Evolutionary conservation across 2,113 vertebrate species (phyloP), one percentile per base, ranked within the genome.

Genomic region (Capreolus pygargus): DNA sequence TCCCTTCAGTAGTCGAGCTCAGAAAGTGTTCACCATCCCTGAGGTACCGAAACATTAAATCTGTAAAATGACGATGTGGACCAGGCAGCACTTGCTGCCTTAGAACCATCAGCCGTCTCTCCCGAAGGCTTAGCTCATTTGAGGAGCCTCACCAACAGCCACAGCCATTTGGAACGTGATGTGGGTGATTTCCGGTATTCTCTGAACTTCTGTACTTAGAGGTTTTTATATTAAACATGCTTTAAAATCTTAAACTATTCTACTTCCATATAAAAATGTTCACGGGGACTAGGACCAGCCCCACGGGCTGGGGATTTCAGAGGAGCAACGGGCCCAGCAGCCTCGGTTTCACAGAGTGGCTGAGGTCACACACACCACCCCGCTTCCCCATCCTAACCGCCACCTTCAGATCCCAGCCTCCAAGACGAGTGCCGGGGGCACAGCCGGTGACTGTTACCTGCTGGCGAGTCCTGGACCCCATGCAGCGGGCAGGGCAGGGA

Each of bases 81-180:
- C 12, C 19, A 39, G 16, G 67, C 67, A 23, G 11, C 67, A 23
- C n/a, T 36, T 36, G 1, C 10, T 11, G 5, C 67, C n/a, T 23
- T 6, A 12, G 67, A 43, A 43, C 70, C 7, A 13, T 43, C 11
- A 3, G 28, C 45, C 28, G 0, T 47, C 78, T 21, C 28, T 81
- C 1, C 5, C 0, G 2, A 9, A 21, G 28, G 28, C 16, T 1
- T 17, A 11, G 0, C 45, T 9, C 8, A 7, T 12, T 39, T 21
- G 64, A 33, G 27, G 25, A 55, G 15, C n/a, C 33, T 45, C 12
- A 19, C 52, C 52, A 21, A 43, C 21, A 45, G 28, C 52, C 3
- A 6, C 1, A 6, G 36, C 14, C 19, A 5, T 55, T 23, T 19
- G 67, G 54, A 50, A 27, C 78, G 54, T 52, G 64, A 21, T 6